These are phyloP conservation scores for Smutsia gigantea DNA, from an alignment of 2,797 vertebrate species.

Conservation along the genomic window DNA sequence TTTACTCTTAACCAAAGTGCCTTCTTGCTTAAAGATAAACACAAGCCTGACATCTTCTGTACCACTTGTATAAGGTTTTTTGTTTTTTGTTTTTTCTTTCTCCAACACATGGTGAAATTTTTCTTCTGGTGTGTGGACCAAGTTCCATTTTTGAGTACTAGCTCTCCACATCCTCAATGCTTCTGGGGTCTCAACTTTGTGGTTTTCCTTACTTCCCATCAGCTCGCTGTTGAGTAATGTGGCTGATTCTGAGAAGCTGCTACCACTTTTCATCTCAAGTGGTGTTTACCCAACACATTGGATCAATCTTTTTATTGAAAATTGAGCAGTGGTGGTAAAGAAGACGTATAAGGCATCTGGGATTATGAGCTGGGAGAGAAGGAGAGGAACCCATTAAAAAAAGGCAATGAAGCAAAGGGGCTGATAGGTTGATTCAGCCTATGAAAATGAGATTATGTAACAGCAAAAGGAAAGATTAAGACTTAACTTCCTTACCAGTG, in stretches of 20 bases:
- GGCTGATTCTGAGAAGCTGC: slow-evolving; percentile 48
- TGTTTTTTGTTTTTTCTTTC: background rate
- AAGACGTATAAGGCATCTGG: background rate
- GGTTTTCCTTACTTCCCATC: slow-evolving; percentile 36
- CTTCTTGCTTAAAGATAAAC: background rate
- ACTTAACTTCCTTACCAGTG: background rate
- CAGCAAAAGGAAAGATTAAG: background rate
- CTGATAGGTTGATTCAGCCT: background rate
- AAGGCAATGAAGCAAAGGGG: background rate
- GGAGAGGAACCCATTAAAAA: background rate
- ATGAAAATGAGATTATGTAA: background rate
- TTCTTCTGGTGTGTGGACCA: background rate
- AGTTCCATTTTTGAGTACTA: slow-evolving; percentile 4
- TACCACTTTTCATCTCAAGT: background rate
- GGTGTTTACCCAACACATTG: background rate
- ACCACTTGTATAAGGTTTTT: background rate
- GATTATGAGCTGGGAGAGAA: background rate
- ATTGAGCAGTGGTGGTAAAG: background rate
- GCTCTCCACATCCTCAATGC: background rate
- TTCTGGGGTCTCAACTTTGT: slow-evolving; percentile 7
- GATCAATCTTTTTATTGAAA: background rate
- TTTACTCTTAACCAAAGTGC: background rate
- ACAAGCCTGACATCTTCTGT: background rate
- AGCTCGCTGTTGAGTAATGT: slow-evolving; percentile 22
- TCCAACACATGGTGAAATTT: background rate